phyloP scores from a whole-genome alignment of 2,888 invertebrate genomes.

The Leptarthrus brevirostris region DNA sequence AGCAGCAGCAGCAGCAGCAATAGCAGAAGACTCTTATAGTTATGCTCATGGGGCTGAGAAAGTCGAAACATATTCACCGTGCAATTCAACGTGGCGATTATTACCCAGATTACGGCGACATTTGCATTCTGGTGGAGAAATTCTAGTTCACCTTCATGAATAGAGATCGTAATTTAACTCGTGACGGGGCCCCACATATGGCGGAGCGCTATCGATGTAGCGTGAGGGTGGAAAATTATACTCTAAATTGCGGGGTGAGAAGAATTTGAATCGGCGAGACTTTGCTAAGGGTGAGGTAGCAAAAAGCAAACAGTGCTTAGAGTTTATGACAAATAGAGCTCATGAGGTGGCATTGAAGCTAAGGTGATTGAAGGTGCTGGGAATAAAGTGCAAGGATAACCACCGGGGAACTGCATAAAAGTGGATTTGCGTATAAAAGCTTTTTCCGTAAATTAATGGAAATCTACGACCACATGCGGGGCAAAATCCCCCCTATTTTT shows the following conservation, averaged over 20 bases:
- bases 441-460: background rate
- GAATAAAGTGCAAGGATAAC: slow-evolving; percentile 3
- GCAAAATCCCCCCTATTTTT: too few relatives aligned
- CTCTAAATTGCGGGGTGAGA: background rate
- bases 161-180: background rate
- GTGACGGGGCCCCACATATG: background rate
- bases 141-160: slow-evolving; percentile 9
- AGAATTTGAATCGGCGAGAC: background rate
- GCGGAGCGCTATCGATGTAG: background rate
- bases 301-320: slow-evolving; percentile 36
- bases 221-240: background rate
- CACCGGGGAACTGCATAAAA: background rate
- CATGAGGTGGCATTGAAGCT: slow-evolving; percentile 19
- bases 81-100: slow-evolving; percentile 6
- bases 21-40: background rate
- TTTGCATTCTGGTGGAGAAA: slow-evolving; percentile 9
- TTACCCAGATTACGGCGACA: slow-evolving; percentile 21
- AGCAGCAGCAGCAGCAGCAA: too few relatives aligned
- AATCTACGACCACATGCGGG: too few relatives aligned
- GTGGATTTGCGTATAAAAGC: background rate
- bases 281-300: background rate
- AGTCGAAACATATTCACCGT: slow-evolving; percentile 2
- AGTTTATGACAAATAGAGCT: slow-evolving; percentile 32
- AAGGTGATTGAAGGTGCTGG: background rate
- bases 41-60: background rate